Conservation (phyloP, 2,113 vertebrate species). For the Pristiophorus japonicus region DNA sequence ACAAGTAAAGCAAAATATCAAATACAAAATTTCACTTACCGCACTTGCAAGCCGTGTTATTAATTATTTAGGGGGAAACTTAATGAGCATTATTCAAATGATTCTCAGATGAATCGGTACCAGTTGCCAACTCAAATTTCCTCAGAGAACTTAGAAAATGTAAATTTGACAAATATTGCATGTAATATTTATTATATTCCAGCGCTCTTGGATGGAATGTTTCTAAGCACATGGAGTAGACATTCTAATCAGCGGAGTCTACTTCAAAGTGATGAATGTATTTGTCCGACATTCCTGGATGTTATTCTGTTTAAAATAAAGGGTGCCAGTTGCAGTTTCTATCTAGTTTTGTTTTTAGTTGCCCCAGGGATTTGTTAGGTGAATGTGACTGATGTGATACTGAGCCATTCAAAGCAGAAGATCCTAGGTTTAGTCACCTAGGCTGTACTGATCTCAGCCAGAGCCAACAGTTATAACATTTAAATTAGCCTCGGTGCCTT, state of each 20-base stretch:
- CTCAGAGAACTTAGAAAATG: background rate
- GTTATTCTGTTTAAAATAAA: background rate
- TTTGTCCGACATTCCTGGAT: background rate
- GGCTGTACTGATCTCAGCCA: background rate
- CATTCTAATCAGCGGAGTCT: background rate
- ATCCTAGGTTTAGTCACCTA: background rate
- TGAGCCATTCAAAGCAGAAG: background rate
- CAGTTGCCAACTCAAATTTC: background rate
- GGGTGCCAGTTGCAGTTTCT: background rate
- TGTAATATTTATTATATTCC: background rate
- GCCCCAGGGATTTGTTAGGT: background rate
- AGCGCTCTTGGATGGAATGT: background rate
- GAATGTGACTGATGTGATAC: background rate
- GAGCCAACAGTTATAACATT: background rate
- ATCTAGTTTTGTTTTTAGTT: background rate
- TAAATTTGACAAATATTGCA: background rate
- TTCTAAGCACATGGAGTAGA: background rate
- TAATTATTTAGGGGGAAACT: background rate
- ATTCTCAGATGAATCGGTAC: background rate
- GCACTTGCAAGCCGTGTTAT: background rate
- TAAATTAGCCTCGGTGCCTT: background rate
- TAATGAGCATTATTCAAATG: background rate
- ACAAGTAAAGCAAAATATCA: background rate
- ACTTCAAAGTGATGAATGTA: background rate
- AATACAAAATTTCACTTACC: background rate